Evolutionary conservation across 2,113 vertebrate species (phyloP), one percentile per base, ranked within the genome.

Genomic region (Hippocampus abdominalis): DNA sequence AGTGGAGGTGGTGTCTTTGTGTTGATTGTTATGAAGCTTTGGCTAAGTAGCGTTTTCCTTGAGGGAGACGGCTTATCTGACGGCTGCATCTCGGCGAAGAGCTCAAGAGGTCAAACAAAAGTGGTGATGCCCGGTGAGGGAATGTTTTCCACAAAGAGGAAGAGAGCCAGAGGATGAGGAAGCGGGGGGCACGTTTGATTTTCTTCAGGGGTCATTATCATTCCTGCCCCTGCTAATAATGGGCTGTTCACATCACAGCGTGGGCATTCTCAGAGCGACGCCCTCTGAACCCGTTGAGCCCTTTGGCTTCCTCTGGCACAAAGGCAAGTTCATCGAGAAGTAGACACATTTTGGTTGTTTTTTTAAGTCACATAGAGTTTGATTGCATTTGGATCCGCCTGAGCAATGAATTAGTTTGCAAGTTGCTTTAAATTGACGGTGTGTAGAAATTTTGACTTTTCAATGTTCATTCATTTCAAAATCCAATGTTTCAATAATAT

Each of bases 151-250:
- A 40, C 40, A 44, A 4, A 56, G 70, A 59, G 64, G 18, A 39
- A 57, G 39, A 32, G 13, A n/a, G 53, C 48, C 9, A 42, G 71
- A 18, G 64, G 73, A 68, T 44, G 72, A n/a, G 68, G 46, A 69
- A 60, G 74, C 57, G 70, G 67, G 49, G 57, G 32, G 4, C 1
- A n/a, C 32, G 56, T 76, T 72, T 81, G 64, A 77, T 78, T 78
- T 73, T 64, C 71, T 27, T 3, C 20, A n/a, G 21, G 68, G 68
- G 64, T 5, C 64, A 84, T 87, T 83, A 81, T 83, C 87, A 82
- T 87, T 87, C 84, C 78, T 75, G 70, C 70, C 75, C 84, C 48
- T 74, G 66, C 69, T 86, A 86, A 90, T 85, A 77, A 59, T 69
- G 20, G 83, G 69, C 64, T 73, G 83, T 83, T 83, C 83, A 84